These are phyloP conservation scores for Acleris holmiana DNA, from an alignment of 2,888 invertebrate species.

Conservation along the genomic window DNA sequence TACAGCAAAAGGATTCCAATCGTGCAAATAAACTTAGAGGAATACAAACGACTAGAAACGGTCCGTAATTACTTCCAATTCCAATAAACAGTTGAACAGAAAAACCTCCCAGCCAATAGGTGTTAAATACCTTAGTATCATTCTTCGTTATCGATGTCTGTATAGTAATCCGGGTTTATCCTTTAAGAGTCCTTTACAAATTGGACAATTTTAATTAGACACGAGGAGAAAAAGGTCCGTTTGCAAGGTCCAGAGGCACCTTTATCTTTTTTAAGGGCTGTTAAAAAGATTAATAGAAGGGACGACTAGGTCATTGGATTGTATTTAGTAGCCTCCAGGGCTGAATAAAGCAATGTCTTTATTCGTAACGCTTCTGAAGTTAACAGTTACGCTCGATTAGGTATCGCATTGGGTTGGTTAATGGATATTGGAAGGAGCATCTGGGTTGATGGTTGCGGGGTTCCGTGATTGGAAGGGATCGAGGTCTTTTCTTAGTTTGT, in stretches of 20 bases:
- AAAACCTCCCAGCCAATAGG: conserved; percentile 18
- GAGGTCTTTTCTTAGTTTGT: conserved; percentile 17
- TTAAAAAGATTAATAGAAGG: conserved; percentile 74
- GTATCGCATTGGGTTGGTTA: conserved; percentile 45
- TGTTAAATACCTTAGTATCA: conserved; percentile 30
- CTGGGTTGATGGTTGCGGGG: conserved; percentile 43
- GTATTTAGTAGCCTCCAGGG: conserved; percentile 68
- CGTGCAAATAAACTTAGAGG: not conserved
- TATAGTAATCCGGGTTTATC: conserved; percentile 38
- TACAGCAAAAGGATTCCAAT: not conserved
- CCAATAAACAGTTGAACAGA: conserved; percentile 12
- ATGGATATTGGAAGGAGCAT: conserved; percentile 50
- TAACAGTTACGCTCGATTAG: conserved; percentile 58
- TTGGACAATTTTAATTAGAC: conserved; percentile 58
- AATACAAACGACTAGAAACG: conserved; percentile 6
- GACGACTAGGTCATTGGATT: conserved; percentile 63
- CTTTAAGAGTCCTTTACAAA: conserved; percentile 42
- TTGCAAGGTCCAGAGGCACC: conserved; percentile 44
- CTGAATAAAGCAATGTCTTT: conserved; percentile 52
- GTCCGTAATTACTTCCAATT: conserved; percentile 9
- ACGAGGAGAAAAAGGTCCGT: conserved; percentile 48
- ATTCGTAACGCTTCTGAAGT: conserved; percentile 45
- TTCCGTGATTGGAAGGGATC: conserved; percentile 40
- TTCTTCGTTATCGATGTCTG: conserved; percentile 33
- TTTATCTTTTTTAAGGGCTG: conserved; percentile 61